Evolutionary conservation across 2,888 invertebrate species (phyloP).

Genomic region (Tortricodes alternella): DNA sequence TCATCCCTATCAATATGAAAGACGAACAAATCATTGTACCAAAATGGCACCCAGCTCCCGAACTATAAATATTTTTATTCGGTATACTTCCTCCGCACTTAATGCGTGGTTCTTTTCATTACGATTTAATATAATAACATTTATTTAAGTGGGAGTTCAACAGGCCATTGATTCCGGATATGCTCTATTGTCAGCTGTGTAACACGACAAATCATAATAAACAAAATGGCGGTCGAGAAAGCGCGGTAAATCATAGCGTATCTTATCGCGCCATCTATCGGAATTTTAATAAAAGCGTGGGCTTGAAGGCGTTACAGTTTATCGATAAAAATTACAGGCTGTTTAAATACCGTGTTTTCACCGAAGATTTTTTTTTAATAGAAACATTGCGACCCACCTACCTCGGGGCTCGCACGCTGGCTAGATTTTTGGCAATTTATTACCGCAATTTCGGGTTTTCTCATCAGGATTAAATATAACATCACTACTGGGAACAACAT

Average conservation of each 20-base stretch:
- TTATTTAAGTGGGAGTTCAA: neutral
- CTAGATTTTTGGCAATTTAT: too few relatives aligned
- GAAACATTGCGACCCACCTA: neutral
- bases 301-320: slow-evolving; percentile 18
- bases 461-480: too few relatives aligned
- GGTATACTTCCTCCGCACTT: too few relatives aligned
- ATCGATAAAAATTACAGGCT: slow-evolving; percentile 9
- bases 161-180: neutral
- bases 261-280: slow-evolving; percentile 30
- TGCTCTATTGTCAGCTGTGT: neutral
- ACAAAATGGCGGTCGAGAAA: slow-evolving; percentile 23
- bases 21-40: too few relatives aligned
- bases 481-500: too few relatives aligned
- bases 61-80: too few relatives aligned
- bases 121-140: neutral
- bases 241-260: slow-evolving; percentile 26
- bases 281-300: slow-evolving; percentile 20
- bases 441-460: too few relatives aligned
- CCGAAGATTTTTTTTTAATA: neutral
- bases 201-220: neutral
- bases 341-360: neutral
- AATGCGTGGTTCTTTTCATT: too few relatives aligned
- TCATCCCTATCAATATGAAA: too few relatives aligned
- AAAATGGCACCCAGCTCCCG: too few relatives aligned
- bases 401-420: neutral